phyloP scores from a whole-genome alignment of 2,888 invertebrate species.

The Acanthosepion lycidas region DNA sequence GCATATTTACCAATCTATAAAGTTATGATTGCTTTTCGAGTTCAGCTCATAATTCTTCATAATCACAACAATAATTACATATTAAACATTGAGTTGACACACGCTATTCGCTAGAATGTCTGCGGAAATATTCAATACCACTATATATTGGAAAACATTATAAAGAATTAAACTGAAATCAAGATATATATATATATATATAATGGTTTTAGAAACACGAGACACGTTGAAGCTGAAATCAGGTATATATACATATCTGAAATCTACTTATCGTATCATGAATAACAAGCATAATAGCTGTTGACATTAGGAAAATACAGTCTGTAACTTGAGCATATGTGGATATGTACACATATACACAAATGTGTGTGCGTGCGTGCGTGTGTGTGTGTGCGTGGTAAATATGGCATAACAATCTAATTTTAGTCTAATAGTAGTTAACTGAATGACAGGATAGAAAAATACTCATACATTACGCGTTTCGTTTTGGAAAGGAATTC shows the following conservation, averaged over 20 bases:
- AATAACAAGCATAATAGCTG: background rate
- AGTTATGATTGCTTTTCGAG: slow-evolving; percentile 41
- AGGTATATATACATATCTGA: background rate
- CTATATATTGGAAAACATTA: slow-evolving; percentile 33
- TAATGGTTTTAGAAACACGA: background rate
- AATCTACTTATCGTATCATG: background rate
- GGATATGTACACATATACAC: background rate
- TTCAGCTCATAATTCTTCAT: slow-evolving; percentile 45
- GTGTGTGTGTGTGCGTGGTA: too few species aligned
- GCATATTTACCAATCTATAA: slow-evolving; percentile 43
- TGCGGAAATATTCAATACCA: background rate
- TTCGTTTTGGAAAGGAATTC: too few species aligned
- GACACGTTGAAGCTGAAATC: background rate
- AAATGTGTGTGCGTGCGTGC: background rate
- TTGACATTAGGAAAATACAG: background rate
- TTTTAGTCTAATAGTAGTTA: too few species aligned
- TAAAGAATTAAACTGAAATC: background rate
- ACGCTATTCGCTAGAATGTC: background rate
- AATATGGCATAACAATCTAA: too few species aligned
- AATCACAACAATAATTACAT: slow-evolving; percentile 45
- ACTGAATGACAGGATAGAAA: too few species aligned
- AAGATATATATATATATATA: background rate
- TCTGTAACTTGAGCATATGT: background rate
- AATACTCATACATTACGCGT: too few species aligned
- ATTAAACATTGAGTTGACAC: slow-evolving; percentile 38